Base-by-base conservation (phyloP, 2,888 invertebrate species). In the Cylloceria caligata region DNA sequence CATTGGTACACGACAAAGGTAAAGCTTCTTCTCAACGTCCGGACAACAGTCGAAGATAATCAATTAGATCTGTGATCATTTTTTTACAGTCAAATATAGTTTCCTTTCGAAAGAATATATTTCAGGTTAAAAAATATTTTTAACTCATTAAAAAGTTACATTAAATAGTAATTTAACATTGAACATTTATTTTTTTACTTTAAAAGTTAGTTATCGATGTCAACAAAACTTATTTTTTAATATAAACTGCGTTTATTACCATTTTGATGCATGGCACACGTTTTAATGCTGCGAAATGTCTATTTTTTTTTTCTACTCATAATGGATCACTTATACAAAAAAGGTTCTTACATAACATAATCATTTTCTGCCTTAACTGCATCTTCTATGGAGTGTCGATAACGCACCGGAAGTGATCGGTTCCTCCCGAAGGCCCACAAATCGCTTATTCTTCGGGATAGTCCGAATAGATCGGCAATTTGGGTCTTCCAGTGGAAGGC, bases 381-480 rank as follows among this genome's bases (percentile, higher is more conserved):
- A 60, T 34, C 5, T 19, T 4, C 42, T 34, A 24, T 34, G 47
- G 27, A 39, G 60, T 34, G 62, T 68, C 21, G 42, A 7, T 74
- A 47, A 45, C 27, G 62, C 42, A 76, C 81, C 81, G 84, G 84
- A 84, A 84, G 83, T 76, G 75, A 82, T 80, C 65, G 68, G 69
- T 62, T 80, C 21, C 72, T 72, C 49, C 36, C 62, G 39, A 72
- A 36, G 16, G 6, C 13, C 55, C 69, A 47, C 30, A 57, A 81
- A 81, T 84, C 42, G 71, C 77, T 77, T 52, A 5, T 80, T 62
- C 60, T 45, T 62, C 80, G 60, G 62, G 55, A 39, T 69, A 24
- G 71, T 57, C 74, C 77, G 85, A 86, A 83, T 86, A 85, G 83
- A 85, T 86, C 83, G 76, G 80, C 76, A 84, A 85, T 83, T 86